A percentile compares a stretch with the other conserved stretches of the same genome.
Evolutionary conservation across 2,113 vertebrate species (phyloP).

Genomic region (Muntiacus muntjak): DNA sequence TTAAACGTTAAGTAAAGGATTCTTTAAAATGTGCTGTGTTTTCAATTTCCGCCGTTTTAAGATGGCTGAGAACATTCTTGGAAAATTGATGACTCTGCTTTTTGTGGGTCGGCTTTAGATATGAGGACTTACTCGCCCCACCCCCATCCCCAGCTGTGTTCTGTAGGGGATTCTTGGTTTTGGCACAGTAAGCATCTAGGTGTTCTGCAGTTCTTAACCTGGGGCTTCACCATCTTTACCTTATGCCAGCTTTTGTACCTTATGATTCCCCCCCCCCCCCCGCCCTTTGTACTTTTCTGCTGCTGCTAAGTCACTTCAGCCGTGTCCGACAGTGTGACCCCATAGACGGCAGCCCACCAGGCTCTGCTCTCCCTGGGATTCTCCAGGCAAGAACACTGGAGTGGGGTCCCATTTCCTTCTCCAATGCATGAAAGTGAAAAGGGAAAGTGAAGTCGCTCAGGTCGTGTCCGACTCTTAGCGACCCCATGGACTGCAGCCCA

Average conservation of each 20-base stretch:
- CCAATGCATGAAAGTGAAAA: no score
- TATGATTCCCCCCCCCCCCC: no score
- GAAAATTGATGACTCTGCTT: slow-evolving; percentile 66
- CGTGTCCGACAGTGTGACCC: no score
- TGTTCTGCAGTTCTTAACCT: not conserved
- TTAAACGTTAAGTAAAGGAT: not conserved
- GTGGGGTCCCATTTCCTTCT: no score
- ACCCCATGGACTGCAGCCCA: no score
- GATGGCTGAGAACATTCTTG: slow-evolving; percentile 55
- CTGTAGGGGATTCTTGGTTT: not conserved
- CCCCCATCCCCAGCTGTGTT: not conserved
- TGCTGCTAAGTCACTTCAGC: not conserved
- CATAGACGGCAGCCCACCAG: no score
- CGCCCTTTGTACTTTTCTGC: not conserved
- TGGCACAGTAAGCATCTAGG: not conserved
- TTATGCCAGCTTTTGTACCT: not conserved
- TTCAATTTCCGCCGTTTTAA: slow-evolving; percentile 36
- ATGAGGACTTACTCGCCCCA: not conserved
- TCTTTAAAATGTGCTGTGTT: not conserved
- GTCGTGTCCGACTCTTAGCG: no score
- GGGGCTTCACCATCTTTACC: not conserved
- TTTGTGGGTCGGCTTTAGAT: slow-evolving; percentile 45
- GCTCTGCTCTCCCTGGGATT: no score
- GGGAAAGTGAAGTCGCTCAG: no score
- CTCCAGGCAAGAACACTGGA: no score